Percentiles rank a stretch among this genome's conserved stretches.
Evolutionary conservation across 2,113 vertebrate genomes (phyloP).

Genomic region (Antennarius striatus): DNA sequence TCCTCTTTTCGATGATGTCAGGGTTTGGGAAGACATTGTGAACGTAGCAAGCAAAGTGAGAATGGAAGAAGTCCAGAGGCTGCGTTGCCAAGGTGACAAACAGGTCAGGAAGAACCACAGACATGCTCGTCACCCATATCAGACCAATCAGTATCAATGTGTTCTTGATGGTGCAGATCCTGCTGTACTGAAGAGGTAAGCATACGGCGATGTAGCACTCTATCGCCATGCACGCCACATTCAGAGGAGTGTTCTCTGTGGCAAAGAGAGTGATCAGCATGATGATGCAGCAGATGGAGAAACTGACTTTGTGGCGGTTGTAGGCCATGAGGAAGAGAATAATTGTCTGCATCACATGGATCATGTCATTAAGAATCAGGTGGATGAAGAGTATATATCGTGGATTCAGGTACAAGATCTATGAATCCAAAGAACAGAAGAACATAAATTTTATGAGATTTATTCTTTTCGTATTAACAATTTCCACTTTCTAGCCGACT

Average conservation of each 20-base stretch:
- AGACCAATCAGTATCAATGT: no score
- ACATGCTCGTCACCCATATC: no score
- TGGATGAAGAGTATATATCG: slow-evolving; percentile 49
- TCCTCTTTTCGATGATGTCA: slow-evolving; percentile 53
- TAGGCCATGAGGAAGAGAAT: slow-evolving; percentile 47
- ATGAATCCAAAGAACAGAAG: neutral
- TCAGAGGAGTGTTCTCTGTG: no score
- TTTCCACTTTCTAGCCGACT: no score
- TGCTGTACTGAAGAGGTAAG: no score
- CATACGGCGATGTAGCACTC: no score
- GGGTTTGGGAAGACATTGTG: slow-evolving; percentile 44
- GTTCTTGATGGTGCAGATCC: no score
- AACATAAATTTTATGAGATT: neutral
- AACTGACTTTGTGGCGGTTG: neutral
- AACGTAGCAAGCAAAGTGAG: slow-evolving; percentile 26
- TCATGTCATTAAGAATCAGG: slow-evolving; percentile 73
- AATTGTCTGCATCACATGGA: slow-evolving; percentile 60
- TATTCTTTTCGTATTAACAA: neutral
- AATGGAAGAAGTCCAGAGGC: no score
- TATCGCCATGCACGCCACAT: no score
- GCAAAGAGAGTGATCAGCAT: slow-evolving; percentile 33
- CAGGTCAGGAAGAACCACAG: no score
- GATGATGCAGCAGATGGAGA: slow-evolving; percentile 40
- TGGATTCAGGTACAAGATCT: slow-evolving; percentile 54
- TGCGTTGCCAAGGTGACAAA: no score